Evolutionary conservation across 2,888 invertebrate genomes (phyloP).

Genomic region (Octonoba sinensis): DNA sequence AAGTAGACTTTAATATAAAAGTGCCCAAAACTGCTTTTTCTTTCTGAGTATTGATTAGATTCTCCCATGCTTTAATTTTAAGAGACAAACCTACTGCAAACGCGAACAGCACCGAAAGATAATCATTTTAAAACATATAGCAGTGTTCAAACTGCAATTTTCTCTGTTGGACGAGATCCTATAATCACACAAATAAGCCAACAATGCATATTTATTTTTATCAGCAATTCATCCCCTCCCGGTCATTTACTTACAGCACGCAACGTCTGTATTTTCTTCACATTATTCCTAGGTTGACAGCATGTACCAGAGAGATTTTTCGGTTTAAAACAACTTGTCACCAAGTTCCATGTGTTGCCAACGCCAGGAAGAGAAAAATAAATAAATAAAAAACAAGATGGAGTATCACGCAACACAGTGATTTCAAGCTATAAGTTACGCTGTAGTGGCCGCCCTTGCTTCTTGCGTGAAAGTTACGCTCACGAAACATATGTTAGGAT

Average conservation of each 20-base stretch:
- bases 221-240: too few species aligned
- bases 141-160: too few species aligned
- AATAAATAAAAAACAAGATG: background rate
- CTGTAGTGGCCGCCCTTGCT: constrained; percentile 17
- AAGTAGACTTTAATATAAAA: too few species aligned
- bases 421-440: constrained; percentile 30
- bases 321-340: constrained; percentile 42
- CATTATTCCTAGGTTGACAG: constrained; percentile 2
- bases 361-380: background rate
- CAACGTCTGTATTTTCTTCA: constrained; percentile 2
- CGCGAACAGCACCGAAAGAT: too few species aligned
- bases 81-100: too few species aligned
- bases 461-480: constrained; percentile 25
- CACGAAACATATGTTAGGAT: constrained; percentile 4
- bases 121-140: too few species aligned
- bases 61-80: too few species aligned
- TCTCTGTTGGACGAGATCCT: too few species aligned
- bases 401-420: constrained; percentile 45
- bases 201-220: too few species aligned
- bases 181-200: too few species aligned
- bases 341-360: constrained; percentile 12
- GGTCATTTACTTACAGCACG: constrained; percentile 11
- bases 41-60: too few species aligned
- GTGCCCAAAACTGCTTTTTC: too few species aligned
- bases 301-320: constrained; percentile 5